These are phyloP conservation scores for Xyrauchen texanus DNA, from an alignment of 2,113 vertebrate species.

Conservation along the genomic window DNA sequence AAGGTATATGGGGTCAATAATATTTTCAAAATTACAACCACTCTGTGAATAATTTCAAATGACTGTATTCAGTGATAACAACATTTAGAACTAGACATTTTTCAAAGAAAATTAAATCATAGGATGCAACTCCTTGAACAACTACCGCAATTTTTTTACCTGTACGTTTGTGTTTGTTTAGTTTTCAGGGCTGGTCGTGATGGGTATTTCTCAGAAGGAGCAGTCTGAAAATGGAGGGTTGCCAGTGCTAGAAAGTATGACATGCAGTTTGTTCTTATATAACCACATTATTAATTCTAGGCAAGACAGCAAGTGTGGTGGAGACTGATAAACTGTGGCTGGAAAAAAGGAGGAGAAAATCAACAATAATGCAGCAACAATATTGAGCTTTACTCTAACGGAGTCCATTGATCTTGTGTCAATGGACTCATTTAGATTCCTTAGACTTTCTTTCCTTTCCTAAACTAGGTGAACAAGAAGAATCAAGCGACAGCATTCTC, in stretches of 20 bases:
- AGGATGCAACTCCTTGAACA: neutral
- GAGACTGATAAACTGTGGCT: neutral
- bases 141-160: neutral
- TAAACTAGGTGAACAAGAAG: neutral
- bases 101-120: neutral
- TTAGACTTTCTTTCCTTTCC: neutral
- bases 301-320: slow-evolving; percentile 11
- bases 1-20: neutral
- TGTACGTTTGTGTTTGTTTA: neutral
- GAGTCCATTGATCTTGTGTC: neutral
- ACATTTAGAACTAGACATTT: neutral
- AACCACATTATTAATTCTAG: slow-evolving; percentile 19
- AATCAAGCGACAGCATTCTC: neutral
- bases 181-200: neutral
- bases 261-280: slow-evolving; percentile 28
- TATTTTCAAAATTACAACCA: neutral
- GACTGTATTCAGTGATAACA: neutral
- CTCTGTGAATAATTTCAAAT: slow-evolving; percentile 5
- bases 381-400: neutral
- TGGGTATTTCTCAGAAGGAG: slow-evolving; percentile 18
- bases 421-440: slow-evolving; percentile 4
- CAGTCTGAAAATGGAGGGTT: neutral
- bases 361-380: neutral
- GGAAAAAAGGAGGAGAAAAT: neutral
- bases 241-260: neutral